Conservation (phyloP, 2,888 invertebrate genomes). For the Sinohyriopsis cumingii region DNA sequence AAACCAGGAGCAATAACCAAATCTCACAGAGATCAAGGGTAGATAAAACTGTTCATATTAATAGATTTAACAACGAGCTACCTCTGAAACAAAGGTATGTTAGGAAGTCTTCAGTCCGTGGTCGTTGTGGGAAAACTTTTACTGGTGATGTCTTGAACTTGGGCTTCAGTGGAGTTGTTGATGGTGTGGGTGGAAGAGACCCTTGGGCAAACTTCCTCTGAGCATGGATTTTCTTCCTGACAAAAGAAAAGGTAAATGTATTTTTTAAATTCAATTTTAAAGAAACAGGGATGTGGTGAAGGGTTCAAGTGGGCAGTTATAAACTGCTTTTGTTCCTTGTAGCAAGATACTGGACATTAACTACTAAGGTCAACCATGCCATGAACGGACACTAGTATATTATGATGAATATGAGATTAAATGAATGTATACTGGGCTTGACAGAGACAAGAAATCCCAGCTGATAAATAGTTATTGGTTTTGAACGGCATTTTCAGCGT, state of each 20-base stretch:
- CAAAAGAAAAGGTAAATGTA: neutral
- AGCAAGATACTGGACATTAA: neutral
- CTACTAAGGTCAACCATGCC: too few relatives aligned
- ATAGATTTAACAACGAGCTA: conserved; percentile 49
- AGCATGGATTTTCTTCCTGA: conserved; percentile 82
- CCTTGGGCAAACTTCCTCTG: conserved; percentile 92
- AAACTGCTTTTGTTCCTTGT: neutral
- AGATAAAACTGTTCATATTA: too few relatives aligned
- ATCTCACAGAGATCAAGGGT: too few relatives aligned
- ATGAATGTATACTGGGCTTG: too few relatives aligned
- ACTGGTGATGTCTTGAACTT: conserved; percentile 44
- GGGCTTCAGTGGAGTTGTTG: conserved; percentile 46
- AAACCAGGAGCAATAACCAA: too few relatives aligned
- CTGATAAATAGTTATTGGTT: too few relatives aligned
- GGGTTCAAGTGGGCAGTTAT: neutral
- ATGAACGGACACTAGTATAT: too few relatives aligned
- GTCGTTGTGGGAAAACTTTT: conserved; percentile 74
- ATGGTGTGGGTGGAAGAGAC: conserved; percentile 50
- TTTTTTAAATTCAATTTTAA: too few relatives aligned
- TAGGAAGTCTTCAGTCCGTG: conserved; percentile 88
- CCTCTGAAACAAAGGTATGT: conserved; percentile 89
- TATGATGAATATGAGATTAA: too few relatives aligned
- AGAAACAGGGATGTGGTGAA: neutral
- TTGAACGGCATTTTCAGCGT: too few relatives aligned
- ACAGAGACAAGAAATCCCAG: too few relatives aligned